Evolutionary conservation across 2,797 vertebrate species (phyloP).

Genomic region (Protonibea diacanthus): DNA sequence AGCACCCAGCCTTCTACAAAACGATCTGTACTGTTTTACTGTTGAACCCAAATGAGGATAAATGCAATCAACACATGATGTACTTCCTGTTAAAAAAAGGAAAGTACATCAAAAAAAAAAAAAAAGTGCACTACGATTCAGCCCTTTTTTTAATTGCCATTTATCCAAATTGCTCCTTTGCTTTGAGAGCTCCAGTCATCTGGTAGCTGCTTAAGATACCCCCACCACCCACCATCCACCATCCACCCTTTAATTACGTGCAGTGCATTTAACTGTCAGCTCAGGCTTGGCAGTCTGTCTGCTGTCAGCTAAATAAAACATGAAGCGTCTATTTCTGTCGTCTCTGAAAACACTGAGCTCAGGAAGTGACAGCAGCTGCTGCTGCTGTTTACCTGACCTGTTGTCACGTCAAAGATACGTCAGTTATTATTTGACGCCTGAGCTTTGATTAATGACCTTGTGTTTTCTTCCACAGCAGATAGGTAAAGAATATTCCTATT

Average conservation of each 20-base stretch:
- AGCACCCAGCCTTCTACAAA: neutral
- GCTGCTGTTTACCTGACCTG: slow-evolving; percentile 21
- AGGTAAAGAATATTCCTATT: neutral
- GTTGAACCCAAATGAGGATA: slow-evolving; percentile 3
- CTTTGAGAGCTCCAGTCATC: slow-evolving; percentile 12
- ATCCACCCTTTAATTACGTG: slow-evolving; percentile 50
- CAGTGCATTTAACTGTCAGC: slow-evolving; percentile 59
- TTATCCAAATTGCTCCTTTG: slow-evolving; percentile 34
- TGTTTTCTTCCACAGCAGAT: slow-evolving; percentile 1
- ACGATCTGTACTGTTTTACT: neutral
- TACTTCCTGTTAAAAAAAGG: neutral
- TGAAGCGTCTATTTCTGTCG: slow-evolving; percentile 68
- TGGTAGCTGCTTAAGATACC: slow-evolving; percentile 31
- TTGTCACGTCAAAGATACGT: neutral
- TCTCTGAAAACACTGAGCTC: slow-evolving; percentile 34
- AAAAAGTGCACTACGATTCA: neutral
- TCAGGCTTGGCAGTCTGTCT: slow-evolving; percentile 64
- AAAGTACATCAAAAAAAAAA: neutral
- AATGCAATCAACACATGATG: slow-evolving; percentile 20
- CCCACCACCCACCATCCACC: neutral
- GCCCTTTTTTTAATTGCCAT: neutral
- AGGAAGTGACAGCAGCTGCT: slow-evolving; percentile 34
- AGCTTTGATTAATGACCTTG: neutral
- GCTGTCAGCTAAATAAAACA: slow-evolving; percentile 74
- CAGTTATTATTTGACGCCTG: neutral